A percentile compares a stretch with the other conserved stretches of the same genome.
phyloP scores from a whole-genome alignment of 2,797 vertebrate species.

The Molossus molossus region DNA sequence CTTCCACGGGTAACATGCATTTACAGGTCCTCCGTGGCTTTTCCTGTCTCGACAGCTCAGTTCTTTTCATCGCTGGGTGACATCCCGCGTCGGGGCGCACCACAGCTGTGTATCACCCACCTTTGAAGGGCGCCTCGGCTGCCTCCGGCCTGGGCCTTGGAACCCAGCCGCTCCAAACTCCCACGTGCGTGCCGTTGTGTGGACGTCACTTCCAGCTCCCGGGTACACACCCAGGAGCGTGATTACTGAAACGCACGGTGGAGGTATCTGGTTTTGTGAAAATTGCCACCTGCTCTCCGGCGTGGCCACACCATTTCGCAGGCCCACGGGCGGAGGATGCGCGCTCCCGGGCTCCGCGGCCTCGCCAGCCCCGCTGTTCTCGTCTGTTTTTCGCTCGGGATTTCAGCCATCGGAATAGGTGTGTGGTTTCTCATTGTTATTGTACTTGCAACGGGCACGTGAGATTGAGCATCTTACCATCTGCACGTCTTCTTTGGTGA shows the following conservation, averaged over 20 bases:
- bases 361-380: rapidly evolving
- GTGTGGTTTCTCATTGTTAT: too few species aligned
- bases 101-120: not conserved
- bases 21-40: not conserved
- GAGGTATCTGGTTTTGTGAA: not conserved
- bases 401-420: not conserved
- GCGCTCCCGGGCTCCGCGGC: not conserved
- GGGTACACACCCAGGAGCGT: not conserved
- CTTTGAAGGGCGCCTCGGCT: not conserved
- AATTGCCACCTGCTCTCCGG: not conserved
- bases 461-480: not conserved
- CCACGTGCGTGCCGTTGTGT: not conserved
- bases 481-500: not conserved
- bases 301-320: not conserved
- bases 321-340: not conserved
- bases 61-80: not conserved
- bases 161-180: not conserved
- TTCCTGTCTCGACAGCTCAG: not conserved
- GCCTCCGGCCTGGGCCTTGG: not conserved
- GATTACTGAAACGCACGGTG: too few species aligned
- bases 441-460: not conserved
- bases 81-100: not conserved
- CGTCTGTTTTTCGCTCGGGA: not conserved
- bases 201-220: not conserved
- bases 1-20: not conserved